Conservation (phyloP, 2,113 vertebrate genomes). For the Pterocles burchelli region DNA sequence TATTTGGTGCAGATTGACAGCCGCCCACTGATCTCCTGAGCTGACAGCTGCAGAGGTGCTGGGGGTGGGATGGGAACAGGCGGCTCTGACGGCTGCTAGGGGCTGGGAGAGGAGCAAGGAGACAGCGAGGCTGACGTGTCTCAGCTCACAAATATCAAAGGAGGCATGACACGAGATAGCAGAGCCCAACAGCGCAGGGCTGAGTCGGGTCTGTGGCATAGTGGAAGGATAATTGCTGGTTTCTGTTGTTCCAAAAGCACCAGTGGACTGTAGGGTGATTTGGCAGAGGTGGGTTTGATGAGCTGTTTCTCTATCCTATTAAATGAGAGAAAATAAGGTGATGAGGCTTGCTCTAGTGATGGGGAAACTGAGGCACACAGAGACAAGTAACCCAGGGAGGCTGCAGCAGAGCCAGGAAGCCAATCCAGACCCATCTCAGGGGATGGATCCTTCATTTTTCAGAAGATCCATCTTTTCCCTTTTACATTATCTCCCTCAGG, state of each 20-base stretch:
- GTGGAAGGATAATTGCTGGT: rapidly evolving
- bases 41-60: conserved; percentile 49
- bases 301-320: not conserved
- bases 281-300: not conserved
- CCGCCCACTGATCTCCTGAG: not conserved
- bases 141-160: not conserved
- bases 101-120: not conserved
- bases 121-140: not conserved
- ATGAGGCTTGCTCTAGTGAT: not conserved
- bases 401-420: not conserved
- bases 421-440: no score
- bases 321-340: not conserved
- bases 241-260: not conserved
- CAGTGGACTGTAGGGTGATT: not conserved
- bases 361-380: not conserved
- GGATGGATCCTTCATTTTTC: not conserved
- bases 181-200: not conserved
- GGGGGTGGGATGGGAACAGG: conserved; percentile 43
- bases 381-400: no score
- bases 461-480: not conserved
- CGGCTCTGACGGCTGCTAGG: conserved; percentile 35
- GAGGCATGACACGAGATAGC: not conserved
- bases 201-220: rapidly evolving
- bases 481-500: not conserved
- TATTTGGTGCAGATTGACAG: not conserved